Percentiles rank a stretch among this genome's conserved stretches.
Evolutionary conservation across 2,797 vertebrate species (phyloP).

Genomic region (Sebastes taczanowskii): DNA sequence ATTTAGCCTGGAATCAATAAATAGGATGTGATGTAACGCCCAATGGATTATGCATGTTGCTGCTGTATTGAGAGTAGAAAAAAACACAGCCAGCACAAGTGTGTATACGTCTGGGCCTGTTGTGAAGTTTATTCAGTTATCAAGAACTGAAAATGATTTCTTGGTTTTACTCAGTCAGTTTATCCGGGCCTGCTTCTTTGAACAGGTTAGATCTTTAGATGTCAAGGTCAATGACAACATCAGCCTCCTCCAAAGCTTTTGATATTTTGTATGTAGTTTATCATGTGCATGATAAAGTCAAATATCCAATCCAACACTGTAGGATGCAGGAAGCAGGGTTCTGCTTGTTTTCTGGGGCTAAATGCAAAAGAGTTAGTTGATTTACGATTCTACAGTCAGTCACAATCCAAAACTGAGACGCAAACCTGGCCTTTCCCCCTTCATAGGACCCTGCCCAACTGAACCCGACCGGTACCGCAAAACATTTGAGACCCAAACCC

Average conservation of each 20-base stretch:
- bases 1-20: slow-evolving; percentile 11
- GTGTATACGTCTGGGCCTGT: no score
- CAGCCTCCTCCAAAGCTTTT: background rate
- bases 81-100: background rate
- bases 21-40: slow-evolving; percentile 32
- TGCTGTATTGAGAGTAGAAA: background rate
- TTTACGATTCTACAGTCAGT: background rate
- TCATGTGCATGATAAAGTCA: background rate
- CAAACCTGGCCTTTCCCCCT: background rate
- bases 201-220: background rate
- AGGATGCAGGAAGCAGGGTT: background rate
- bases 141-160: background rate
- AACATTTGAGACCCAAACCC: no score
- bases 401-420: background rate
- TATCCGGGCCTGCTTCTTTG: background rate
- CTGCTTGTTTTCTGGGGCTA: background rate
- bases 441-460: no score
- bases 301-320: background rate
- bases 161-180: background rate
- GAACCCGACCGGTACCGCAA: no score
- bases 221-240: background rate
- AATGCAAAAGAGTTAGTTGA: background rate
- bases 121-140: background rate
- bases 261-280: background rate
- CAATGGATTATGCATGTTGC: background rate